A percentile compares a stretch with the other conserved stretches of the same genome.
Evolutionary conservation across 2,113 vertebrate species (phyloP).

Genomic region (Corythaixoides concolor): DNA sequence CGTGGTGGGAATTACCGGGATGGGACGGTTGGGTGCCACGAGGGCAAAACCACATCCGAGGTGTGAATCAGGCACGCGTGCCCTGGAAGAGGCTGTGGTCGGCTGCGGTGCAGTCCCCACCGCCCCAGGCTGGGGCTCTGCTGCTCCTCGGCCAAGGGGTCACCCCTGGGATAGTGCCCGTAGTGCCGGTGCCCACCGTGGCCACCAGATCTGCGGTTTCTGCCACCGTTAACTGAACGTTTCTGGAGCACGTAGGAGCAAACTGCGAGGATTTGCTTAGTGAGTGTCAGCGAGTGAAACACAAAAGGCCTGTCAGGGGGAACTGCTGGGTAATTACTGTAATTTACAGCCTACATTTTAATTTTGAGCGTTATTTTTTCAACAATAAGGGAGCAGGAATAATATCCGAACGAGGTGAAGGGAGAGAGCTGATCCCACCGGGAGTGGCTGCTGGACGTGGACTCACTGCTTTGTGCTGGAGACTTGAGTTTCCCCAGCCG

Average conservation of each 20-base stretch:
- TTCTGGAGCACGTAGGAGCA: neutral
- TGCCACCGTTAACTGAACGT: neutral
- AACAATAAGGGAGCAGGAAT: constrained; percentile 55
- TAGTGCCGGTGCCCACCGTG: rapidly evolving
- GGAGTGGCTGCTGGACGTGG: neutral
- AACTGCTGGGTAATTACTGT: constrained; percentile 55
- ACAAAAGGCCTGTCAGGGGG: constrained; percentile 59
- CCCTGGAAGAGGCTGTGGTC: neutral
- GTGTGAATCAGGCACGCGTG: rapidly evolving
- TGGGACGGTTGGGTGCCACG: rapidly evolving
- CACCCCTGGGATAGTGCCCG: rapidly evolving
- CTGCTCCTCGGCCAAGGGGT: neutral
- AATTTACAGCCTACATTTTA: constrained; percentile 60
- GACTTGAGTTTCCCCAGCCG: rapidly evolving
- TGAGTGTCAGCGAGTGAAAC: constrained; percentile 47
- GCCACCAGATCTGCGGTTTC: neutral
- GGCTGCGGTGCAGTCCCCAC: neutral
- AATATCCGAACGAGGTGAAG: constrained; percentile 29
- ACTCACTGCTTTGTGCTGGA: neutral
- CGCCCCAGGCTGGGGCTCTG: neutral
- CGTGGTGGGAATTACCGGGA: rapidly evolving
- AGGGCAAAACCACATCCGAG: neutral
- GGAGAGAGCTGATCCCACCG: neutral
- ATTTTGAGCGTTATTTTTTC: constrained; percentile 53
- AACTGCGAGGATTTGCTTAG: constrained; percentile 40